These are phyloP conservation scores for Platycheirus rosarum DNA, from an alignment of 2,888 invertebrate genomes.

Conservation along the genomic window DNA sequence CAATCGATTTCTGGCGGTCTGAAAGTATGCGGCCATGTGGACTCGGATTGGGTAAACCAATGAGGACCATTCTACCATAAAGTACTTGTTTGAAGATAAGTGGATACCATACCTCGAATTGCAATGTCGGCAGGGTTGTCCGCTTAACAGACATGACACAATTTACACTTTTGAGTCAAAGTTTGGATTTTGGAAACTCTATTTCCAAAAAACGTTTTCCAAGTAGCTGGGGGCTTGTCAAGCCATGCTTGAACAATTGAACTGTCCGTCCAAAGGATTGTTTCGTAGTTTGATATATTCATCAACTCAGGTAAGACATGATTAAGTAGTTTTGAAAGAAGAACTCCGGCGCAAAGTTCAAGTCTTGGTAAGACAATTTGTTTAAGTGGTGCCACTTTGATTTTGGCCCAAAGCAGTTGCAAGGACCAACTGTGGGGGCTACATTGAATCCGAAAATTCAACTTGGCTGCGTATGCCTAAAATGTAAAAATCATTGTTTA, in stretches of 20 bases:
- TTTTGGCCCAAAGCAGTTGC: slow-evolving; percentile 33
- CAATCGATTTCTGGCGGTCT: background rate
- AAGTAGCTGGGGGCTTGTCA: slow-evolving; percentile 29
- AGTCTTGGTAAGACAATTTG: slow-evolving; percentile 44
- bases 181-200: slow-evolving; percentile 30
- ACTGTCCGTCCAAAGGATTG: slow-evolving; percentile 33
- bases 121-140: slow-evolving; percentile 58
- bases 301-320: background rate
- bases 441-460: background rate
- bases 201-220: slow-evolving; percentile 48
- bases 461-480: background rate
- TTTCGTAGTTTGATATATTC: background rate
- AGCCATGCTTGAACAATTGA: slow-evolving; percentile 50
- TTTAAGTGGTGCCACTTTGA: slow-evolving; percentile 40
- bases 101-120: slow-evolving; percentile 2
- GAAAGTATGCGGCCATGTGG: background rate
- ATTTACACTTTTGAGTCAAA: background rate
- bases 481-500: no score
- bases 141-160: slow-evolving; percentile 26
- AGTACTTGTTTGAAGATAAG: background rate
- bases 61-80: slow-evolving; percentile 39
- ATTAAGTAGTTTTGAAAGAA: background rate
- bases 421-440: background rate
- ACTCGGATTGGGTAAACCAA: background rate
- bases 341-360: slow-evolving; percentile 46